Percentiles rank a stretch among this genome's conserved stretches.
Conservation (phyloP, 2,113 vertebrate genomes). For the Embiotoca jacksoni region DNA sequence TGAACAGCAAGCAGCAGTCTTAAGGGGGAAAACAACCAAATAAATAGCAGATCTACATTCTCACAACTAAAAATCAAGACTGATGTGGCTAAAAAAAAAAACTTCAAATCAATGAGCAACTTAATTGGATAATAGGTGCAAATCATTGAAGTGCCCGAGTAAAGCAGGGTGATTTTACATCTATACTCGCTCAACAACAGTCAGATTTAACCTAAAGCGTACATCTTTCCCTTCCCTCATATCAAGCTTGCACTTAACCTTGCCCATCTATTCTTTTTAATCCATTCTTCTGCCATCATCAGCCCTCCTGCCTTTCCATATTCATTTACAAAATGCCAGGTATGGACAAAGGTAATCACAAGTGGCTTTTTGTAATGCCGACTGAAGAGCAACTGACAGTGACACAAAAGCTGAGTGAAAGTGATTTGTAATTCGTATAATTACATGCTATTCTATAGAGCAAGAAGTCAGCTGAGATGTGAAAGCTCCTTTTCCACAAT, state of each 20-base stretch:
- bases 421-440: slow-evolving; percentile 27
- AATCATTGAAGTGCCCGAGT: neutral
- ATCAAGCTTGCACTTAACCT: neutral
- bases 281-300: slow-evolving; percentile 14
- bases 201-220: neutral
- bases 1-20: no score
- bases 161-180: neutral
- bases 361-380: neutral
- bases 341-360: slow-evolving; percentile 22
- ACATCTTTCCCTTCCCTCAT: slow-evolving; percentile 1
- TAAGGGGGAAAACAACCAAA: no score
- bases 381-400: slow-evolving; percentile 13
- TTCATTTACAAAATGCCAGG: slow-evolving; percentile 3
- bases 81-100: no score
- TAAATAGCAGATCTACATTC: no score
- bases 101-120: neutral
- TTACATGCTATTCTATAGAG: slow-evolving; percentile 22
- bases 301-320: neutral
- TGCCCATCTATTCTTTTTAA: neutral
- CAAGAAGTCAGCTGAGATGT: slow-evolving; percentile 5
- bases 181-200: neutral
- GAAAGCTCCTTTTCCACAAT: slow-evolving; percentile 1
- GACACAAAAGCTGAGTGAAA: slow-evolving; percentile 16
- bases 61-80: no score
- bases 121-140: neutral